A percentile compares a stretch with the other conserved stretches of the same genome.
These are phyloP conservation scores for Apaloderma vittatum DNA, from an alignment of 2,113 vertebrate genomes.

Conservation along the genomic window DNA sequence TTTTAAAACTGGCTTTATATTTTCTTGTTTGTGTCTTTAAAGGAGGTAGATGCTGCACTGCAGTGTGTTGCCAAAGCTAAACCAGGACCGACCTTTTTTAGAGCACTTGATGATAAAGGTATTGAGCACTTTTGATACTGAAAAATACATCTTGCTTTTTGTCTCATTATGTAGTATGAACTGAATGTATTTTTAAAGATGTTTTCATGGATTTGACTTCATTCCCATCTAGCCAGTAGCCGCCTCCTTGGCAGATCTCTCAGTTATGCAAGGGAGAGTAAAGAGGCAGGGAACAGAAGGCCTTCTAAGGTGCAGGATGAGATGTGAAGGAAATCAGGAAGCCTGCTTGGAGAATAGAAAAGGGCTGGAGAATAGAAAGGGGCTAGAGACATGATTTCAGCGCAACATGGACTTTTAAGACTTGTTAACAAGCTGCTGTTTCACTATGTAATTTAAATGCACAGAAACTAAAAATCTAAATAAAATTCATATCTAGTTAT, in stretches of 20 bases:
- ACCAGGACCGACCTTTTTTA: conserved; percentile 87
- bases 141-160: conserved; percentile 1
- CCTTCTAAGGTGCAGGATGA: not conserved
- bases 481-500: not conserved
- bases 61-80: conserved; percentile 76
- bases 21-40: conserved; percentile 70
- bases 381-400: not conserved
- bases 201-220: not conserved
- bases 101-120: conserved; percentile 94
- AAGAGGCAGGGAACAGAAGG: not conserved
- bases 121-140: not conserved
- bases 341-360: not conserved
- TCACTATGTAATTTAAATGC: not conserved
- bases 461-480: not conserved
- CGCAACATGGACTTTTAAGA: not conserved
- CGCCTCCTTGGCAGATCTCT: not conserved
- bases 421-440: not conserved
- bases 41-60: conserved; percentile 88
- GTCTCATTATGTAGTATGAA: not conserved
- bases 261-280: not conserved
- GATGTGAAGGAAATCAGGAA: not conserved
- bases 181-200: not conserved
- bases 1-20: conserved; percentile 45
- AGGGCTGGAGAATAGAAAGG: not conserved
- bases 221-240: not conserved